A percentile compares a stretch with the other conserved stretches of the same genome.
Evolutionary conservation across 2,888 invertebrate species (phyloP).

Genomic region (Eupithecia exiguata): DNA sequence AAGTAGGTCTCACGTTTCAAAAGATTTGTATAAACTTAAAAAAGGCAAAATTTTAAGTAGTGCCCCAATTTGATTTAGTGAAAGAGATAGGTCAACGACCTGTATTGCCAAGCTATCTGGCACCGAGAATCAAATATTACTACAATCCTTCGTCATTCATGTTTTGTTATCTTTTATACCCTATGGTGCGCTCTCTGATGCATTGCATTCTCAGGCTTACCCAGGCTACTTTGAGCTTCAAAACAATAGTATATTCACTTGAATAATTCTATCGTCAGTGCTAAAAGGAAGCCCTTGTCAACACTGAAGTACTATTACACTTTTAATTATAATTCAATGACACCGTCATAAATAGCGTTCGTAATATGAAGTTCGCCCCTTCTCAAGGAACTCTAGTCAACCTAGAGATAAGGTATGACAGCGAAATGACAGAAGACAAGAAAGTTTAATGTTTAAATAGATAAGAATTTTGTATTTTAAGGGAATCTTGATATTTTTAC

Average conservation of each 20-base stretch:
- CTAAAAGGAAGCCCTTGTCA: neutral
- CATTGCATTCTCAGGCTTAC: neutral
- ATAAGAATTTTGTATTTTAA: conserved; percentile 19
- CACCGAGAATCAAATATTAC: neutral
- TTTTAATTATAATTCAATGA: too few species aligned
- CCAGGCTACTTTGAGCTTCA: neutral
- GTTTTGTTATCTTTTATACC: neutral
- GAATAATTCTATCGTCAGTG: neutral
- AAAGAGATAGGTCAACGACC: too few species aligned
- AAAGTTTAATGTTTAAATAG: conserved; percentile 30
- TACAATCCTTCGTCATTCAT: neutral
- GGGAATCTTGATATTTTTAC: conserved; percentile 8
- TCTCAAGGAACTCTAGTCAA: neutral
- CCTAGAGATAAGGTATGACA: conserved; percentile 38
- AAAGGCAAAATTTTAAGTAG: too few species aligned
- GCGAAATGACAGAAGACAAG: conserved; percentile 27
- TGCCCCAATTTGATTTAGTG: too few species aligned
- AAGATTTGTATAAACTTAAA: too few species aligned
- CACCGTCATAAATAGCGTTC: too few species aligned
- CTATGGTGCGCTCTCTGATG: neutral
- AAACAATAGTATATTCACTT: neutral
- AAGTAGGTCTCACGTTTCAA: too few species aligned
- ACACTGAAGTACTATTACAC: too few species aligned
- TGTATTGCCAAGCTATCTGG: too few species aligned
- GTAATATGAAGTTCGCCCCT: neutral